Percentiles rank a stretch among this genome's conserved stretches.
Evolutionary conservation across 2,797 vertebrate species (phyloP).

Genomic region (Enoplosus armatus): DNA sequence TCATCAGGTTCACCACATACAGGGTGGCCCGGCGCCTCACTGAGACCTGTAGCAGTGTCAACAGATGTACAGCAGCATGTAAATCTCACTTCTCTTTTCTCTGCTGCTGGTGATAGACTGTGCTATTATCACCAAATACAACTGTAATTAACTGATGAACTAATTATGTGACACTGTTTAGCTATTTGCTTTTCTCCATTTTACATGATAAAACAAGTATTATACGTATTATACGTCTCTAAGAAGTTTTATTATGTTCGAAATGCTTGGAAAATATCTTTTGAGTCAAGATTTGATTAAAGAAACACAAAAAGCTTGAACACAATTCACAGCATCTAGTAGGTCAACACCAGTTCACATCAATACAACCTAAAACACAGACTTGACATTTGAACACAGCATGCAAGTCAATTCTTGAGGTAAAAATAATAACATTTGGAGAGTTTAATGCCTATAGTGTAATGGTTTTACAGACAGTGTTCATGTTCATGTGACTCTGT

Average conservation of each 20-base stretch:
- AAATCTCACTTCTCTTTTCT: not conserved
- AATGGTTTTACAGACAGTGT: not conserved
- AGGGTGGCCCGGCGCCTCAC: conserved; percentile 52
- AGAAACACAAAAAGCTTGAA: not conserved
- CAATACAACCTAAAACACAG: not conserved
- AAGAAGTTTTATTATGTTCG: not conserved
- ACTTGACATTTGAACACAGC: not conserved
- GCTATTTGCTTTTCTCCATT: no score
- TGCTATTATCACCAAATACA: not conserved
- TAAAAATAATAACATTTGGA: not conserved
- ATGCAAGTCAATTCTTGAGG: no score
- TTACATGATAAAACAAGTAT: not conserved
- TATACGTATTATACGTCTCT: not conserved
- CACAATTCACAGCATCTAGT: not conserved
- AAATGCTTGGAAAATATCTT: not conserved
- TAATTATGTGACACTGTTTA: not conserved
- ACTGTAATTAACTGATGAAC: not conserved
- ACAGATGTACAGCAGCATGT: not conserved
- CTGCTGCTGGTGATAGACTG: no score
- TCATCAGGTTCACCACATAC: conserved; percentile 80
- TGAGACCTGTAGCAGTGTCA: conserved; percentile 38
- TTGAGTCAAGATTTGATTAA: not conserved
- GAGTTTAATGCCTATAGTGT: not conserved
- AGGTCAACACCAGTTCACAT: not conserved
- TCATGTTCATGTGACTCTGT: not conserved